Base-by-base conservation (phyloP, 2,888 invertebrate species). In the Tubiluchus corallicola region DNA sequence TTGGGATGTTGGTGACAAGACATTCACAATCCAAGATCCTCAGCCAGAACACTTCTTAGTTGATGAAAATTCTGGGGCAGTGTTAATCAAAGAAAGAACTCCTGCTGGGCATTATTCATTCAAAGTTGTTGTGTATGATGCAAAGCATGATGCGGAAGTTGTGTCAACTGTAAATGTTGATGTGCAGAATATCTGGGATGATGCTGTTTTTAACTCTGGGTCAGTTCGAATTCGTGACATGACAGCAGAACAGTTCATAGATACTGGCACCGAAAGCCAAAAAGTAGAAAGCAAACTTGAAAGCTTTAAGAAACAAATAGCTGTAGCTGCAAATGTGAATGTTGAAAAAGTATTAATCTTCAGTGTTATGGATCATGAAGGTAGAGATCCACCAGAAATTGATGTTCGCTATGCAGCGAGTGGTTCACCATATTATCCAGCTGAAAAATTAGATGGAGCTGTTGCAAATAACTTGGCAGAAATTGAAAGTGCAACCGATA, bases 1-100 rank as follows among this genome's bases (percentile, higher is more conserved):
- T 63, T 98, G 96, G 96, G 98, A 98, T 68, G 68, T 92, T 50
- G 84, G 83, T 0, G 94, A 96, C 63, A 98, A 98, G 66, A 87
- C 83, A 57, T 98, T 92, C 70, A 84, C 83, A 60, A n/a, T n/a
- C n/a, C n/a, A n/a, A n/a, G n/a, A n/a, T n/a, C n/a, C n/a, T n/a
- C n/a, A n/a, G n/a, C n/a, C n/a, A n/a, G n/a, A n/a, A n/a, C n/a
- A n/a, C n/a, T n/a, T n/a, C n/a, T n/a, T n/a, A n/a, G n/a, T n/a
- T n/a, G n/a, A n/a, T n/a, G n/a, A n/a, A n/a, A n/a, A n/a, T n/a
- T n/a, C n/a, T n/a, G n/a, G n/a, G n/a, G n/a, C n/a, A n/a, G n/a
- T n/a, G n/a, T n/a, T n/a, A n/a, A n/a, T n/a, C n/a, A n/a, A n/a
- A n/a, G n/a, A n/a, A n/a, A n/a, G n/a, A n/a, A n/a, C n/a, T n/a